phyloP scores from a whole-genome alignment of 2,888 invertebrate species.

The Aelia acuminata region DNA sequence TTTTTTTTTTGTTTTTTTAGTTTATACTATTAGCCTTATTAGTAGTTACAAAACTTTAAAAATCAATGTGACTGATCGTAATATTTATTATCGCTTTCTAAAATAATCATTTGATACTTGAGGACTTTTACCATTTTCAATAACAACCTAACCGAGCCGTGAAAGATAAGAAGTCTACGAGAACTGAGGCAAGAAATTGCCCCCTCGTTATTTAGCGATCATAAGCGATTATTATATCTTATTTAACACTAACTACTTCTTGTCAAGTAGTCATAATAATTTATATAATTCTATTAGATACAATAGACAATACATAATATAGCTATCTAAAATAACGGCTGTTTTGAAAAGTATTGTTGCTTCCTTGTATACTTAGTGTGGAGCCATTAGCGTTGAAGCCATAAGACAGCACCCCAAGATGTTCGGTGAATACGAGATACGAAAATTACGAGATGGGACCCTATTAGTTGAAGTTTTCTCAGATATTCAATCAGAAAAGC shows the following conservation, averaged over 20 bases:
- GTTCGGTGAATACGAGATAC: no score
- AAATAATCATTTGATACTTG: neutral
- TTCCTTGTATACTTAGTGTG: no score
- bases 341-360: neutral
- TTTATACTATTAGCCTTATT: neutral
- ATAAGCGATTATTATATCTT: neutral
- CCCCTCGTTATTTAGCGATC: neutral
- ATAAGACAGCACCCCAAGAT: no score
- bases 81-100: neutral
- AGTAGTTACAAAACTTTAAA: neutral
- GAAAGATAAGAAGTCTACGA: neutral
- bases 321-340: neutral
- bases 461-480: no score
- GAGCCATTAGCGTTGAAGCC: no score
- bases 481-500: no score
- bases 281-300: neutral
- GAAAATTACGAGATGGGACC: no score
- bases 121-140: neutral
- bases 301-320: neutral
- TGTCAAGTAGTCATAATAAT: neutral
- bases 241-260: slow-evolving; percentile 1
- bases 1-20: no score
- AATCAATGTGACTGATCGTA: neutral
- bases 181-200: slow-evolving; percentile 1
- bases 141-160: neutral